phyloP scores from a whole-genome alignment of 2,888 invertebrate genomes.

The Theretra japonica region DNA sequence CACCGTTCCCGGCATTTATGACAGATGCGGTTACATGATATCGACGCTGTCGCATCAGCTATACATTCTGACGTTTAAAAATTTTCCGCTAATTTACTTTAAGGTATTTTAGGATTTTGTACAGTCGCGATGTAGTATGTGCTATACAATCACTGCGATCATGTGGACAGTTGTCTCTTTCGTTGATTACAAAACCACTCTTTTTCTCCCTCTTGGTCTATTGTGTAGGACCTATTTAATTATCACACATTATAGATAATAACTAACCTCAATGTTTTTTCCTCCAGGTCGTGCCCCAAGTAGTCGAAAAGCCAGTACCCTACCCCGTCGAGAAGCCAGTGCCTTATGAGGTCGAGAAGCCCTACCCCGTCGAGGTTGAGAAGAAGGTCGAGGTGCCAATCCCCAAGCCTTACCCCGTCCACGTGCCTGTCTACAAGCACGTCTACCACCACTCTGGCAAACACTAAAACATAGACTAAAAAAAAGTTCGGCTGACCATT shows the following conservation, averaged over 20 bases:
- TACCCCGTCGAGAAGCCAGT: slow-evolving; percentile 90
- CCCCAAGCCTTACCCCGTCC: slow-evolving; percentile 90
- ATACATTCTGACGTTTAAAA: neutral
- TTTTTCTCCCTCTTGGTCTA: too few relatives aligned
- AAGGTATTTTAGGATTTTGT: neutral
- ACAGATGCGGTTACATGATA: slow-evolving; percentile 44
- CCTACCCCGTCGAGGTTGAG: slow-evolving; percentile 90
- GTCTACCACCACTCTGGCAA: slow-evolving; percentile 87
- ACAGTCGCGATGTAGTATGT: too few relatives aligned
- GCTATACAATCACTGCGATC: too few relatives aligned
- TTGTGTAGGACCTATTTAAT: neutral
- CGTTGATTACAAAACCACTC: too few relatives aligned
- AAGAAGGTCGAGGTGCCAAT: slow-evolving; percentile 89
- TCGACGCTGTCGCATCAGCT: slow-evolving; percentile 18
- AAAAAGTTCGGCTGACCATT: slow-evolving; percentile 32
- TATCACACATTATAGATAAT: too few relatives aligned
- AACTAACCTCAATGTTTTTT: neutral
- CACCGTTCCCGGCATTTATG: slow-evolving; percentile 50
- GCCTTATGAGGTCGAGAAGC: slow-evolving; percentile 89
- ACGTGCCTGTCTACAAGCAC: slow-evolving; percentile 90
- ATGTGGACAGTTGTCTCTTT: too few relatives aligned
- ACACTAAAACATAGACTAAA: slow-evolving; percentile 62
- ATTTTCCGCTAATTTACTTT: neutral
- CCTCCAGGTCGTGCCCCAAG: slow-evolving; percentile 86
- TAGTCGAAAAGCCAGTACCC: slow-evolving; percentile 89